Percentiles rank a stretch among this genome's conserved stretches.
Conservation (phyloP, 2,888 invertebrate species). For the Trachelus tabidus region DNA sequence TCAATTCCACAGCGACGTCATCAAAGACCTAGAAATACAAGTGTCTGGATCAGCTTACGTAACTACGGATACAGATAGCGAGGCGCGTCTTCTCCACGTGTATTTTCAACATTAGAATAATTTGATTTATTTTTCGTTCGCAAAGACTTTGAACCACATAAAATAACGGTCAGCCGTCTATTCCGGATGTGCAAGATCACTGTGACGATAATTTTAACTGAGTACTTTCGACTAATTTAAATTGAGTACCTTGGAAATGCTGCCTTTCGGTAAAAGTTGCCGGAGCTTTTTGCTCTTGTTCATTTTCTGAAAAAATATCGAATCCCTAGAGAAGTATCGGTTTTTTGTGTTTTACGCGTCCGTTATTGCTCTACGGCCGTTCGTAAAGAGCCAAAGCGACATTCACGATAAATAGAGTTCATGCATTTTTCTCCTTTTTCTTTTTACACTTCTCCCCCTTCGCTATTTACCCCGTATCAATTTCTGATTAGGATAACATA, state of each 20-base stretch:
- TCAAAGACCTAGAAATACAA: slow-evolving; percentile 81
- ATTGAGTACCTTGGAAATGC: slow-evolving; percentile 71
- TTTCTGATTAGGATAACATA: not conserved
- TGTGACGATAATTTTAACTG: not conserved
- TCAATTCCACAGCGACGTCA: slow-evolving; percentile 90
- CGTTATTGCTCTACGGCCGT: not conserved
- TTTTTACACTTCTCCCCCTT: not conserved
- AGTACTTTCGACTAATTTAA: slow-evolving; percentile 36
- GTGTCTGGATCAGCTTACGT: not conserved
- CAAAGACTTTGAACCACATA: not conserved
- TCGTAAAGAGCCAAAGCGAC: not conserved
- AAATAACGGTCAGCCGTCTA: not conserved
- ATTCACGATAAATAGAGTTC: not conserved
- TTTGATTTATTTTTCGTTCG: not conserved
- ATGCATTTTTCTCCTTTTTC: not conserved
- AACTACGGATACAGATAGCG: not conserved
- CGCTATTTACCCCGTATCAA: not conserved
- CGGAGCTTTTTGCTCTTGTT: slow-evolving; percentile 74
- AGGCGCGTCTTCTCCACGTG: not conserved
- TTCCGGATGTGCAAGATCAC: not conserved
- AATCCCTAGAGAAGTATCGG: slow-evolving; percentile 62
- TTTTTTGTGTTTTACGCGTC: slow-evolving; percentile 23
- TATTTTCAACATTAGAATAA: not conserved
- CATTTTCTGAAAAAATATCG: slow-evolving; percentile 74
- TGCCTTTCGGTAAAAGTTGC: slow-evolving; percentile 73